Evolutionary conservation across 1,140 invertebrate species (phyloP).

Genomic region (Procambarus virginalis): DNA sequence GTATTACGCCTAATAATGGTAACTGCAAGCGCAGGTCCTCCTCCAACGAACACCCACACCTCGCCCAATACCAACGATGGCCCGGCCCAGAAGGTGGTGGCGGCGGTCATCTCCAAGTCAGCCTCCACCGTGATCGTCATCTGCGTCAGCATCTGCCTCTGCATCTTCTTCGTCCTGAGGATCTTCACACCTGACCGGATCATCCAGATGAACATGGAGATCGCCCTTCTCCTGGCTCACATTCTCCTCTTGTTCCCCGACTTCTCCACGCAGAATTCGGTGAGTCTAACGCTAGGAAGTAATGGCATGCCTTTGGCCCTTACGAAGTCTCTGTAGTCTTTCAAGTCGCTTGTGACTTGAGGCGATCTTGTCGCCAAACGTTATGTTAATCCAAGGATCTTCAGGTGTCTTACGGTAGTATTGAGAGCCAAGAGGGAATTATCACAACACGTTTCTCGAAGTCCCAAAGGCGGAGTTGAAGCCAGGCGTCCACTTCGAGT

Average conservation of each 20-base stretch:
- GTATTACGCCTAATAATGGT: too few relatives aligned
- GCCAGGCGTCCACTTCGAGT: too few relatives aligned
- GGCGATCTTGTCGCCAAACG: too few relatives aligned
- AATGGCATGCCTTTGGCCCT: too few relatives aligned
- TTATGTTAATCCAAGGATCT: too few relatives aligned
- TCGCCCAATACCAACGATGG: slow-evolving; percentile 72
- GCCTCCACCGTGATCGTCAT: slow-evolving; percentile 72
- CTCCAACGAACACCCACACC: slow-evolving; percentile 71
- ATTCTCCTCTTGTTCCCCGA: slow-evolving; percentile 71
- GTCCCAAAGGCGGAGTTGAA: too few relatives aligned
- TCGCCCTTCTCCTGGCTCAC: slow-evolving; percentile 72
- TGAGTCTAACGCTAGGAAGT: neutral
- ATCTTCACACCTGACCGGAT: slow-evolving; percentile 72
- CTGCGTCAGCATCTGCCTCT: slow-evolving; percentile 71
- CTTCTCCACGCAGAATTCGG: slow-evolving; percentile 33
- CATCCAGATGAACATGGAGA: slow-evolving; percentile 74
- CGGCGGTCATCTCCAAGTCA: slow-evolving; percentile 72
- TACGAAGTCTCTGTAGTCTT: too few relatives aligned
- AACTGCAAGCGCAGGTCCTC: slow-evolving; percentile 45
- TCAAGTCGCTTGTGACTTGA: too few relatives aligned
- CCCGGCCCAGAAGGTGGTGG: slow-evolving; percentile 71
- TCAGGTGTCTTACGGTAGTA: too few relatives aligned
- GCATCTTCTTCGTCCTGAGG: slow-evolving; percentile 71
- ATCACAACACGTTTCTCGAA: too few relatives aligned
- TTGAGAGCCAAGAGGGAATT: too few relatives aligned